phyloP scores from a whole-genome alignment of 1,140 invertebrate genomes.

The Gyrodactylus salaris region DNA sequence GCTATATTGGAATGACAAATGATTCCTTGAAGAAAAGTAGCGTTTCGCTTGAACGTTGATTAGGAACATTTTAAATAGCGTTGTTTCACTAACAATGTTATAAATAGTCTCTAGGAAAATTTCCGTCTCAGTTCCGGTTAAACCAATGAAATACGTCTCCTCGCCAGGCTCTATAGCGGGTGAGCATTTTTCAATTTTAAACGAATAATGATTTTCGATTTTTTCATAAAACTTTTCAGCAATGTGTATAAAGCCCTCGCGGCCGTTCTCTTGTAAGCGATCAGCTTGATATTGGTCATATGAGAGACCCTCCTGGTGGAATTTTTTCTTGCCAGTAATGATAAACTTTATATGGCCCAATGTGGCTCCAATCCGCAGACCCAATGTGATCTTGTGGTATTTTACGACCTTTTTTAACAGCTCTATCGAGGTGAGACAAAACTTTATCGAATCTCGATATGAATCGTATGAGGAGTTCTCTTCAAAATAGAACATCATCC shows the following conservation, averaged over 20 bases:
- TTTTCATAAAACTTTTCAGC: neutral
- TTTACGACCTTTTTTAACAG: neutral
- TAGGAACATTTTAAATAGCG: neutral
- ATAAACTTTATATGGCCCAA: neutral
- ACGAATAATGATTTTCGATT: neutral
- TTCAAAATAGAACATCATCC: neutral
- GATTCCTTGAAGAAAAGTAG: too few relatives aligned
- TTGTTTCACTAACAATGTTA: neutral
- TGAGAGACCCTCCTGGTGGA: neutral
- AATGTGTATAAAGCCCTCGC: neutral
- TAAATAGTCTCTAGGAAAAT: neutral
- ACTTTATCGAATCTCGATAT: neutral
- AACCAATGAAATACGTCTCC: neutral
- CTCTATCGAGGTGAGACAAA: neutral
- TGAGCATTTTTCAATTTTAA: neutral
- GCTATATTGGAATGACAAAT: too few relatives aligned
- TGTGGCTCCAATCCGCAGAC: neutral
- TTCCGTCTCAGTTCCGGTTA: neutral
- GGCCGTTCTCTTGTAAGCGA: neutral
- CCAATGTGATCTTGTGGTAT: neutral
- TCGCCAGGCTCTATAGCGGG: neutral
- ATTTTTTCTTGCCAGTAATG: neutral
- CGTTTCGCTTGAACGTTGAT: too few relatives aligned
- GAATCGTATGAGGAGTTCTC: neutral
- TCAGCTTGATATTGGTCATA: neutral